A percentile compares a stretch with the other conserved stretches of the same genome.
Conservation (phyloP, 92 coral and sea anemone genomes). For the Umimayanthus chanpuru region DNA sequence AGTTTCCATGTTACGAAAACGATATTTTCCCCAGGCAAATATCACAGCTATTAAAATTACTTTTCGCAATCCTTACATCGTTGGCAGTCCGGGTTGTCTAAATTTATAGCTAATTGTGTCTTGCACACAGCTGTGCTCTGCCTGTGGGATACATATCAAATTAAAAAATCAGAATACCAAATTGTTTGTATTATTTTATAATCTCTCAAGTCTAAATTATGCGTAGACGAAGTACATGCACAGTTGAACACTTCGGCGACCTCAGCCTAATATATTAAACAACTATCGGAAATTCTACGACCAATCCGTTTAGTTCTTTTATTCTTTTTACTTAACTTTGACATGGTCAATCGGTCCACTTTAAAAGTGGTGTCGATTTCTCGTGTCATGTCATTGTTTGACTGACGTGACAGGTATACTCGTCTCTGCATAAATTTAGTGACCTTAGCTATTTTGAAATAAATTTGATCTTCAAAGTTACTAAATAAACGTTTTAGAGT, state of each 20-base stretch:
- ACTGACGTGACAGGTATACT: too few relatives aligned
- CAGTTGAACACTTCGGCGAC: background rate
- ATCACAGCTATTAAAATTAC: background rate
- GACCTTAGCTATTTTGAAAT: too few relatives aligned
- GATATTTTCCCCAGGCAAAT: background rate
- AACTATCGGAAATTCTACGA: background rate
- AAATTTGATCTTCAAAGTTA: too few relatives aligned
- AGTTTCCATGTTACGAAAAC: background rate
- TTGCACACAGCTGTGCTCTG: background rate
- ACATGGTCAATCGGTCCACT: too few relatives aligned
- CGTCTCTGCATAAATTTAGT: too few relatives aligned
- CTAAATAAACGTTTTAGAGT: too few relatives aligned
- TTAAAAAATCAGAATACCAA: too few relatives aligned
- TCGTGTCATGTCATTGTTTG: too few relatives aligned
- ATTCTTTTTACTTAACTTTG: background rate
- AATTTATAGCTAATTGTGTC: background rate
- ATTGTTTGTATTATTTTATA: too few relatives aligned
- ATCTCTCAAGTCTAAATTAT: too few relatives aligned
- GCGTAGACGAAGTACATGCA: too few relatives aligned
- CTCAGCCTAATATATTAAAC: background rate
- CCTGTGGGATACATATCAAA: background rate
- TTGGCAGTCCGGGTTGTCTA: background rate
- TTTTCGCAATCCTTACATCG: background rate
- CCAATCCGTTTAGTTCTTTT: background rate
- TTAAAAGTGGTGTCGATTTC: too few relatives aligned